Evolutionary conservation across 2,113 vertebrate species (phyloP), one percentile per base, ranked within the genome.

Genomic region (Gobio gobio): DNA sequence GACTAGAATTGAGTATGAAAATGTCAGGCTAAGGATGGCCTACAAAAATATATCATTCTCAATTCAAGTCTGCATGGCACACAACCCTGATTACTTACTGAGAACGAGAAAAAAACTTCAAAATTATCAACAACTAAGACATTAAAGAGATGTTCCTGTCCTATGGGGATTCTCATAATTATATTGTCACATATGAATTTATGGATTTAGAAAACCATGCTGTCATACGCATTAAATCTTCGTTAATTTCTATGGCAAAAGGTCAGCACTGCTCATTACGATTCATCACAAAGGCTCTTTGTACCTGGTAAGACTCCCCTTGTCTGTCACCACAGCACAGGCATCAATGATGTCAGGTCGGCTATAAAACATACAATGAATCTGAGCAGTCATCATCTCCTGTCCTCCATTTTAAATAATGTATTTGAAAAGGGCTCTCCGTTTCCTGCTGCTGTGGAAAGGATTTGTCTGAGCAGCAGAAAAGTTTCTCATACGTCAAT

Each of bases 401-500:
- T 36, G 26, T 54, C 24, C 43, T 83, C 75, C 82, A 76, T 85
- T 74, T 83, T 81, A 85, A 83, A 83, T 78, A 79, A 85, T 85
- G 66, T 6, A 85, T 83, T 83, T 88, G 36, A 83, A 88, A 86
- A 90, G 14, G 64, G 59, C 49, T 40, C 61, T 63, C 64, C 68
- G 20, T 83, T 83, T 86, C 64, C 82, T 84, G 76, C 68, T 72
- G n/a, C 22, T 66, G 10, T 82, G 78, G 86, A 40, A 70, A 82
- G 40, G 88, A 87, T 84, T 54, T 64, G 70, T 73, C 72, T 64
- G 75, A 88, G 56, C 78, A 83, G 82, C 47, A 80, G 59, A 85
- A 73, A 83, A 86, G 85, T 87, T 89, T 86, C 73, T 81, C 36
- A 56, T 22, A 79, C 18, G 83, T 83, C 86, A 84, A 86, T 87